Evolutionary conservation across 1,140 invertebrate genomes (phyloP), one percentile per base, ranked within the genome.

Genomic region (Neodiprion pinetum): DNA sequence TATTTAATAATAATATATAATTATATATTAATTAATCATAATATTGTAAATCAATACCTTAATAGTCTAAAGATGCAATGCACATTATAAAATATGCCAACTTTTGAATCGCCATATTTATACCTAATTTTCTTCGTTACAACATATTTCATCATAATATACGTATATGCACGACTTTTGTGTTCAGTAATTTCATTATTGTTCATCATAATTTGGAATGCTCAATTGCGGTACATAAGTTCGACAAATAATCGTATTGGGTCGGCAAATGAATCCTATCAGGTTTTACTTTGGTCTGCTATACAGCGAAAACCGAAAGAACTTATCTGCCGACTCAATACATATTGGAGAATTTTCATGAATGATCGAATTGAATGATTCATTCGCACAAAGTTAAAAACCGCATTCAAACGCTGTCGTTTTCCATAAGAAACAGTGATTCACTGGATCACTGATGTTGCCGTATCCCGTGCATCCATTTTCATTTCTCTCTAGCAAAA

Each of bases 11-110:
- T 86, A 61, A 69, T 23, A 23, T 69, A 82, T 80, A 81, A 78
- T 83, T 84, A 82, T 81, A 84, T 84, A 84, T 81, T 80, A 82
- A 84, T 85, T 84, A 83, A 84, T 84, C 80, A 80, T 83, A 81
- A 83, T 84, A 81, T 81, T 77, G 80, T 82, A 80, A 79, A 81
- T 82, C 81, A 77, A 81, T 77, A 73, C 75, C 75, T 72, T 71
- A 85, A 83, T 84, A 86, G 81, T 82, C 80, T 82, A 81, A 80
- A 82, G 76, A 82, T 80, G 81, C 79, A 79, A 80, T 77, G 77
- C 80, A 77, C 80, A 78, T 80, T 81, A 80, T 76, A 82, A 78
- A 80, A 81, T 80, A 76, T 70, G 75, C 78, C 74, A 70, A 76
- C 67, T 49, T 70, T 71, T 61, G 49, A 75, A 67, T 71, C 70